Evolutionary conservation across 2,113 vertebrate genomes (phyloP), one percentile per base, ranked within the genome.

Genomic region (Microcebus ravelobensis): DNA sequence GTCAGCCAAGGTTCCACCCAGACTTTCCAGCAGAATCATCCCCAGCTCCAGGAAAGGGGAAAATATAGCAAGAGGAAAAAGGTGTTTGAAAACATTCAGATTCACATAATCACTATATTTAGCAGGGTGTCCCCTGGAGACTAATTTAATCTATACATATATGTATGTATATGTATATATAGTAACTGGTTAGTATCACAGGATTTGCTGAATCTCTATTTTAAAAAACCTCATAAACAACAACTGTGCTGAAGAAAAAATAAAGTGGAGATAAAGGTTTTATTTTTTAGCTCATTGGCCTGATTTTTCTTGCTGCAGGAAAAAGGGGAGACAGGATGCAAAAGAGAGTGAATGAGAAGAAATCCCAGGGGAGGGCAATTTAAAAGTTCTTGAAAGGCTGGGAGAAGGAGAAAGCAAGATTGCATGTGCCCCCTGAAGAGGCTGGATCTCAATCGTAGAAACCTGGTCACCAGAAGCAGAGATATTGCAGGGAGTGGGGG

Each of bases 111-210:
- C 74, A 68, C 80, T 95, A 61, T 87, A 73, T 71, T 93, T 93
- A 90, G 63, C 57, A 65, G 86, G 81, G 61, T 48, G 90, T 87
- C 65, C 85, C 85, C 95, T 65, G 31, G 90, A 94, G 59, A 84
- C 59, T 94, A 95, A 97, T 77, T 96, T 88, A 68, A 83, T 87
- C 68, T 95, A 80, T 81, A 94, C 76, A 95, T 81, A 76, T 48
- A n/a, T 91, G 50, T 87, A 81, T 57, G 91, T 73, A 77, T 50
- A 31, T 88, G 50, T 83, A 81, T 48, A 87, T 48, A 27, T 36
- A 82, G 93, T 29, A 55, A 80, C 65, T 39, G 1, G 36, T 84
- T 80, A 84, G 90, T 81, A 90, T 90, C 74, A 96, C 25, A 90
- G 57, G 45, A 27, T 45, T 97, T 87, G 50, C 87, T 23, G 42